Conservation (phyloP, 2,797 vertebrate genomes). For the Podargus strigoides region DNA sequence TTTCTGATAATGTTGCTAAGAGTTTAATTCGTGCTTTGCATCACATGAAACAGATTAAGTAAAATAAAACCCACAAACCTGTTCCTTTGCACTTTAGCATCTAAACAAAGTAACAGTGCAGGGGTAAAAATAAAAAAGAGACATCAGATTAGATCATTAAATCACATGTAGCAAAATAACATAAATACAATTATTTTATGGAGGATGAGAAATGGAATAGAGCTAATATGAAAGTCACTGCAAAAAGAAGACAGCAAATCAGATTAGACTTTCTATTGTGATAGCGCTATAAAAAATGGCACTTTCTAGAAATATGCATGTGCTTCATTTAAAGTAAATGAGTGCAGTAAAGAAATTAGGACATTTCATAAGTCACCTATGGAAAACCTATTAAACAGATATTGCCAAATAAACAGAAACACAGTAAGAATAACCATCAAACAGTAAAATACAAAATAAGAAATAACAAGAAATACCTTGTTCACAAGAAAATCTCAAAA, state of each 20-base stretch:
- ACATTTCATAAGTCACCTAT: neutral
- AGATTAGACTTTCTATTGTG: neutral
- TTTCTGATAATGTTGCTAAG: neutral
- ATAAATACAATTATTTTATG: neutral
- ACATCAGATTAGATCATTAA: neutral
- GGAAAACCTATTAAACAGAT: neutral
- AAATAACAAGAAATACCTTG: neutral
- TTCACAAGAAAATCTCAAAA: neutral
- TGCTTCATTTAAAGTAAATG: neutral
- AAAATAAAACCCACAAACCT: neutral
- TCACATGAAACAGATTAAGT: neutral
- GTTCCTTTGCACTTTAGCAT: neutral
- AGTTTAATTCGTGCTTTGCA: neutral
- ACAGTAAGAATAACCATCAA: neutral
- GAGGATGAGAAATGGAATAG: neutral
- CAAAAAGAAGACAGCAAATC: neutral
- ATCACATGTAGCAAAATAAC: neutral
- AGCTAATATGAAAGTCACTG: neutral
- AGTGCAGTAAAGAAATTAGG: neutral
- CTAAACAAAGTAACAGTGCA: neutral
- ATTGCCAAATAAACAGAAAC: neutral
- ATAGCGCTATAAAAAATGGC: neutral
- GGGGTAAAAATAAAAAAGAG: neutral
- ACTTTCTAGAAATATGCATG: neutral
- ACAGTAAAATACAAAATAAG: neutral